Conservation (phyloP, 2,113 vertebrate genomes). For the Vimba vimba region DNA sequence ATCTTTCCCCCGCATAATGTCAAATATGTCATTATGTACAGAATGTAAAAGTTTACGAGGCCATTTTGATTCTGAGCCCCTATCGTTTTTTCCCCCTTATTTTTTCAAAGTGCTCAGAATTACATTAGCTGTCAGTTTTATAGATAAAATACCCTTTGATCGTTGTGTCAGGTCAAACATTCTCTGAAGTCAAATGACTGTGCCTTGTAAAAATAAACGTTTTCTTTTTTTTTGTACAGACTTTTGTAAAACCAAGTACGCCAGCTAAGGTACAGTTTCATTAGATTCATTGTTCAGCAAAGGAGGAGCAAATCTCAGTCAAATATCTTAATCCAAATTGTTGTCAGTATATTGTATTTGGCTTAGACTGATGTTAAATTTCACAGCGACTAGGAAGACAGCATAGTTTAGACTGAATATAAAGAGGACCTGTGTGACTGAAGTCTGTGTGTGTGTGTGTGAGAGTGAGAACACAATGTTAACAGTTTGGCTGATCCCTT, state of each 20-base stretch:
- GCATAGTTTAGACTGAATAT: neutral
- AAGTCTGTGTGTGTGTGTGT: conserved; percentile 7
- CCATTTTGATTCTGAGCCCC: neutral
- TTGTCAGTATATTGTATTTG: neutral
- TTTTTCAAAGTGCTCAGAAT: neutral
- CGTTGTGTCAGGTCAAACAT: conserved; percentile 7
- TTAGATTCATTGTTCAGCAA: neutral
- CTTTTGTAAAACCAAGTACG: conserved; percentile 21
- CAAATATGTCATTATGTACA: conserved; percentile 3
- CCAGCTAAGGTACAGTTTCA: conserved; percentile 29
- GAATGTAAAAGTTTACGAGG: conserved; percentile 24
- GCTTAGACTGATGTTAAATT: neutral
- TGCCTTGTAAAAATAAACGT: conserved; percentile 30
- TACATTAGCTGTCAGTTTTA: conserved; percentile 14
- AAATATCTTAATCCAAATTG: neutral
- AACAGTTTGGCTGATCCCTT: conserved; percentile 1
- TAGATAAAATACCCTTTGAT: conserved; percentile 11
- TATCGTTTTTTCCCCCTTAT: neutral
- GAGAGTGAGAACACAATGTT: conserved; percentile 37
- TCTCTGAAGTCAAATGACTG: conserved; percentile 23
- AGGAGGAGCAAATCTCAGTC: neutral
- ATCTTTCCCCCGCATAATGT: neutral
- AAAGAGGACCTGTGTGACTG: conserved; percentile 48
- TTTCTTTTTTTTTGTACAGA: neutral
- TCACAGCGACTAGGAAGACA: neutral